phyloP scores from a whole-genome alignment of 2,888 invertebrate genomes.

The Melangyna quadrimaculata region DNA sequence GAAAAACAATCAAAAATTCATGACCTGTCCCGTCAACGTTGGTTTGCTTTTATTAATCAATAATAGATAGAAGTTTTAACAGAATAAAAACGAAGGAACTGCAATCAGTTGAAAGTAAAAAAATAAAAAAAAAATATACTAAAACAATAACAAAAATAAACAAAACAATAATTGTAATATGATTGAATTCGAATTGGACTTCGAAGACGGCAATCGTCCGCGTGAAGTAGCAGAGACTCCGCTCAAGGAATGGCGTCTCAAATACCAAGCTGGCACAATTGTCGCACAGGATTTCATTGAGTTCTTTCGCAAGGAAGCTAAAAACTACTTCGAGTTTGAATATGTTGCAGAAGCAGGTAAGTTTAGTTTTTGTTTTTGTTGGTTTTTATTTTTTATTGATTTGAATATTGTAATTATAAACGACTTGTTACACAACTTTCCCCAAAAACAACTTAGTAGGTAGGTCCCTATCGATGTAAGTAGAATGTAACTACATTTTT shows the following conservation, averaged over 20 bases:
- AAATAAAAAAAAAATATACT: background rate
- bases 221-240: constrained; percentile 74
- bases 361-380: constrained; percentile 51
- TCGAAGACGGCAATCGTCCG: constrained; percentile 59
- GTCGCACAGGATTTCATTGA: constrained; percentile 77
- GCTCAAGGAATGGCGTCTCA: constrained; percentile 80
- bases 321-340: constrained; percentile 79
- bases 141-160: background rate
- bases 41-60: background rate
- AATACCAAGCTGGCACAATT: constrained; percentile 78
- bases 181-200: constrained; percentile 58
- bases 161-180: constrained; percentile 8
- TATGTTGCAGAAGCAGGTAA: constrained; percentile 78
- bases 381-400: background rate
- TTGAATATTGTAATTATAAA: background rate
- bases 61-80: background rate
- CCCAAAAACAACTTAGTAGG: too few relatives aligned
- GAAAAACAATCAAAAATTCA: background rate
- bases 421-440: constrained; percentile 13
- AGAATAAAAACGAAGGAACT: background rate
- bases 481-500: background rate
- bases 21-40: constrained; percentile 16
- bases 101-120: background rate
- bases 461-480: background rate
- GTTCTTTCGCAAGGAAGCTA: constrained; percentile 78